Evolutionary conservation across 1,140 invertebrate genomes (phyloP), one percentile per base, ranked within the genome.

Genomic region (Lucilia cuprina): DNA sequence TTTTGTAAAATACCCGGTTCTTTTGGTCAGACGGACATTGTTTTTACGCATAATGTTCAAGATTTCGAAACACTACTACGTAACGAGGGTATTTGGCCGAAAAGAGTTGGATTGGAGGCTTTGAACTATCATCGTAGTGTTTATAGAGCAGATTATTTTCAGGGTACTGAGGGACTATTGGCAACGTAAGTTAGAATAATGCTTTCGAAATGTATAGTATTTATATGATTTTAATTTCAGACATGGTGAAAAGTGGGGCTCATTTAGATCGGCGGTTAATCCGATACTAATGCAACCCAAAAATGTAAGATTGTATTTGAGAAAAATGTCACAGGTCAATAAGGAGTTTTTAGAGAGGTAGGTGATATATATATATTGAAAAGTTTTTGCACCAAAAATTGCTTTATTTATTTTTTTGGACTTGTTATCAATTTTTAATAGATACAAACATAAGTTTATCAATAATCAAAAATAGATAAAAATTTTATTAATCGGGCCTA

Each of bases 251-350:
- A 0, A 74, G 0, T 90, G 89, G 89, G 82, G 84, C 17, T 86
- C 87, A n/a, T 88, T 90, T 78, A 85, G 89, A 2, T 83, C 80
- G 5, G 82, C 60, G 3, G 89, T 91, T 0, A 90, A 89, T 85
- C 89, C 89, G 0, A 86, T 91, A 8, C 55, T 91, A 34, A 86
- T 91, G 88, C 89, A 90, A 21, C 87, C 89, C 0, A 88, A 89
- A 74, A 89, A 85, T 13, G 86, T 87, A 0, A 85, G 85, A 14
- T 12, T 87, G 3, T 89, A 89, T 82, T 87, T 86, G 25, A 83
- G 88, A 30, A 88, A 88, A 82, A 88, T 91, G 88, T 87, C 88
- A 0, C 70, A 86, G n/a, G 88, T 90, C 8, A 89, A 89, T 82
- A 86, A 84, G 82, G 88, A 88, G 21, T 91, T 91, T 83, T 85